phyloP scores from a whole-genome alignment of 2,888 invertebrate species.

The Selenia dentaria region DNA sequence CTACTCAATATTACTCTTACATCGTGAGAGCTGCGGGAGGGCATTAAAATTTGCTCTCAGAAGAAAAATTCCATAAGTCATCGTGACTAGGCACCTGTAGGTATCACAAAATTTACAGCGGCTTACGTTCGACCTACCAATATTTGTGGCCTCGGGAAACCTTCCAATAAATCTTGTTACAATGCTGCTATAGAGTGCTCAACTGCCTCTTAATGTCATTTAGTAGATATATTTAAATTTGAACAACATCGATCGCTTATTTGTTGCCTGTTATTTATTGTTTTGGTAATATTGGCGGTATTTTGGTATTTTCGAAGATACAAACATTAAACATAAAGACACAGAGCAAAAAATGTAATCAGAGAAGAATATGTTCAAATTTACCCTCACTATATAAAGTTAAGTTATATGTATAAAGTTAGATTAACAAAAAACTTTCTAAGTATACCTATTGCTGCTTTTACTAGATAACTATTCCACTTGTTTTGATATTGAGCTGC shows the following conservation, averaged over 20 bases:
- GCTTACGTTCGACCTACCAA: slow-evolving; percentile 30
- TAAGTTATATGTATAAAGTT: no score
- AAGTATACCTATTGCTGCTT: background rate
- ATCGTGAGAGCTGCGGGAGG: background rate
- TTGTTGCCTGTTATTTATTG: slow-evolving; percentile 21
- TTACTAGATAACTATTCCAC: background rate
- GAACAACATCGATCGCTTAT: slow-evolving; percentile 20
- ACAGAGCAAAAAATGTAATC: slow-evolving; percentile 1
- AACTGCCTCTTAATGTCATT: slow-evolving; percentile 27
- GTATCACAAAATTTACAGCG: slow-evolving; percentile 32
- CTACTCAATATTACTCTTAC: slow-evolving; percentile 2
- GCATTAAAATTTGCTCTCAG: slow-evolving; percentile 4
- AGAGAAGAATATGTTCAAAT: no score
- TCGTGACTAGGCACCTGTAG: slow-evolving; percentile 27
- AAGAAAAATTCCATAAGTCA: slow-evolving; percentile 26
- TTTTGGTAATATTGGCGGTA: slow-evolving; percentile 12
- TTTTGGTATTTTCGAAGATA: slow-evolving; percentile 7
- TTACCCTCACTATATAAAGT: no score
- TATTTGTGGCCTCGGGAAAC: slow-evolving; percentile 30
- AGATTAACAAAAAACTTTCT: no score
- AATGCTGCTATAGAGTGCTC: slow-evolving; percentile 29
- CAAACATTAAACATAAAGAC: slow-evolving; percentile 9
- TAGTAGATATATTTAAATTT: slow-evolving; percentile 20
- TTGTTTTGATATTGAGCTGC: slow-evolving; percentile 1
- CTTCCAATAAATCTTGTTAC: slow-evolving; percentile 35